These are phyloP conservation scores for Helicoverpa assulta DNA, from an alignment of 2,888 invertebrate species.

Conservation along the genomic window DNA sequence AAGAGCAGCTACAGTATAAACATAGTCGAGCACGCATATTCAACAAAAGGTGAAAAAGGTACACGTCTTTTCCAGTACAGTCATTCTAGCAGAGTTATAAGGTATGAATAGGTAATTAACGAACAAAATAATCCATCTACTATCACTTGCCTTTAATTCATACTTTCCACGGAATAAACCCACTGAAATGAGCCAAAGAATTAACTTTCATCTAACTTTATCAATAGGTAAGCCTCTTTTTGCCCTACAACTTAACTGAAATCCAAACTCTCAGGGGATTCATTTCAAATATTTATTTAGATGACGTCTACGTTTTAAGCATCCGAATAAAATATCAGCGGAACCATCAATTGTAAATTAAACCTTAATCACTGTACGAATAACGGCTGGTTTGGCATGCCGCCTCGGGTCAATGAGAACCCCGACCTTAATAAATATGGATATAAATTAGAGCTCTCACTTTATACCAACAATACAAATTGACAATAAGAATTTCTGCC, in stretches of 20 bases:
- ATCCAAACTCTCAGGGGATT: slow-evolving; percentile 70
- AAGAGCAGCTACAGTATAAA: slow-evolving; percentile 2
- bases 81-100: not conserved
- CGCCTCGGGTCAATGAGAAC: slow-evolving; percentile 59
- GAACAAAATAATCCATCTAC: not conserved
- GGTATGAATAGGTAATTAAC: not conserved
- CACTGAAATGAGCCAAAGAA: slow-evolving; percentile 5
- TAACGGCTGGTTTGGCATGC: slow-evolving; percentile 69
- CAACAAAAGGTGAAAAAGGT: slow-evolving; percentile 3
- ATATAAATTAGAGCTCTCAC: slow-evolving; percentile 71
- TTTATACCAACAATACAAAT: slow-evolving; percentile 70
- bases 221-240: slow-evolving; percentile 51
- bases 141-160: not conserved
- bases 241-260: slow-evolving; percentile 62
- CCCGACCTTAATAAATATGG: slow-evolving; percentile 76
- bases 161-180: not conserved
- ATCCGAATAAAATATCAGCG: slow-evolving; percentile 74
- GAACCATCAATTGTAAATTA: slow-evolving; percentile 70
- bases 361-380: slow-evolving; percentile 70
- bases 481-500: slow-evolving; percentile 66
- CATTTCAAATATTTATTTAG: slow-evolving; percentile 80
- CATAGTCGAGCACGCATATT: slow-evolving; percentile 2
- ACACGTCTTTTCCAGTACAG: not conserved
- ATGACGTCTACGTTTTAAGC: slow-evolving; percentile 73
- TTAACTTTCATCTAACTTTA: slow-evolving; percentile 27